Conservation (phyloP, 1,140 invertebrate genomes). For the Ectropis grisescens region DNA sequence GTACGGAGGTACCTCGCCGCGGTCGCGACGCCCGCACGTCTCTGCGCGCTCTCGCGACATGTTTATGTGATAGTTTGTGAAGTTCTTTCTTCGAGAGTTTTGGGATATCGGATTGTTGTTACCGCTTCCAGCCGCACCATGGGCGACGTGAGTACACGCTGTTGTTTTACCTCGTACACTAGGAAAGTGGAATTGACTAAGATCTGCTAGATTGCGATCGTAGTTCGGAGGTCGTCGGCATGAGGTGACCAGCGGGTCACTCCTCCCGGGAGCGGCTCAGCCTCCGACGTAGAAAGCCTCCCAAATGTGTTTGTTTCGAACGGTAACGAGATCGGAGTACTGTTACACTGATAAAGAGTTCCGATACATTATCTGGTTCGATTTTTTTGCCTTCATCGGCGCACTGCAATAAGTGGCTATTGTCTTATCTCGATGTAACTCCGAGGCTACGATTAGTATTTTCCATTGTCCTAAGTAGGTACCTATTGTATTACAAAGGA, state of each 20-base stretch:
- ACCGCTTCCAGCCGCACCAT: conserved; percentile 19
- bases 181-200: no score
- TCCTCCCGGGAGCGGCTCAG: not conserved
- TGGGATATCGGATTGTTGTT: conserved; percentile 28
- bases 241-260: conserved; percentile 4
- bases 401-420: conserved; percentile 30
- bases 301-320: no score
- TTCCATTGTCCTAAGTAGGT: conserved; percentile 3
- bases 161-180: no score
- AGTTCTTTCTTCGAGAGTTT: no score
- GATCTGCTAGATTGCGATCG: conserved; percentile 31
- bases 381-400: conserved; percentile 30
- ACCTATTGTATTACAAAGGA: no score
- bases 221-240: conserved; percentile 52
- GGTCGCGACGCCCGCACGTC: conserved; percentile 27
- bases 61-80: no score
- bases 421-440: conserved; percentile 30
- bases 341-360: conserved; percentile 27
- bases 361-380: conserved; percentile 35
- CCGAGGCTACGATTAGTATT: conserved; percentile 5
- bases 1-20: conserved; percentile 48
- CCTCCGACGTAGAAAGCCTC: no score
- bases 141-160: conserved; percentile 63
- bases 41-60: no score
- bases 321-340: no score